phyloP scores from a whole-genome alignment of 1,140 invertebrate species.

The Bombus fervidus region DNA sequence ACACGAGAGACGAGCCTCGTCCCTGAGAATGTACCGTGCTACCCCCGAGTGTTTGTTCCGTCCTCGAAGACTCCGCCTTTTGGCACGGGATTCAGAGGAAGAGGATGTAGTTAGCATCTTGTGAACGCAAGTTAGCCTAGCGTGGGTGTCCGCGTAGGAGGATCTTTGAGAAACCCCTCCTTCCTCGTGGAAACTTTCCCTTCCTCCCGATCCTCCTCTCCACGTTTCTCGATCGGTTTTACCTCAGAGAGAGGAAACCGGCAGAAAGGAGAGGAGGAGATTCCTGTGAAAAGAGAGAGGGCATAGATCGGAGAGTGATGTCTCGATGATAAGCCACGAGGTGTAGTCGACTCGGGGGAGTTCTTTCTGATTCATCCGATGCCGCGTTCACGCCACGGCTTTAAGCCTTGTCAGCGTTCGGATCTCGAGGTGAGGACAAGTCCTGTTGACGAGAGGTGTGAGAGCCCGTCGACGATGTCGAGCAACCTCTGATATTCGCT shows the following conservation, averaged over 20 bases:
- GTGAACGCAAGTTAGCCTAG: slow-evolving; percentile 30
- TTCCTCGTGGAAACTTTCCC: slow-evolving; percentile 41
- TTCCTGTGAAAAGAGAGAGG: slow-evolving; percentile 38
- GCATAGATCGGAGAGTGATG: slow-evolving; percentile 72
- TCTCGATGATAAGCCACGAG: slow-evolving; percentile 76
- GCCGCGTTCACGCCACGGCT: slow-evolving; percentile 39
- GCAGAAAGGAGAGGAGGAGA: slow-evolving; percentile 45
- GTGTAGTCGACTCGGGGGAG: slow-evolving; percentile 69
- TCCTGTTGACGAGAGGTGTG: slow-evolving; percentile 68
- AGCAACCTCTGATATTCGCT: slow-evolving; percentile 58
- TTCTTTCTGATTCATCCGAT: slow-evolving; percentile 68
- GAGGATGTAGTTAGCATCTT: slow-evolving; percentile 51
- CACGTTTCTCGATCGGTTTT: slow-evolving; percentile 22
- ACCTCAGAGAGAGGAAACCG: slow-evolving; percentile 25
- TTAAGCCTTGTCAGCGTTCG: slow-evolving; percentile 66
- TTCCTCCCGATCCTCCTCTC: slow-evolving; percentile 46
- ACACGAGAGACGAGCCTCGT: slow-evolving; percentile 15
- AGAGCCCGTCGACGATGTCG: slow-evolving; percentile 62
- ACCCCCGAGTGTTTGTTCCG: slow-evolving; percentile 40
- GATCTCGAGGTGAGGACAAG: slow-evolving; percentile 71
- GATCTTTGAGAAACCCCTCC: slow-evolving; percentile 72
- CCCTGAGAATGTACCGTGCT: slow-evolving; percentile 45
- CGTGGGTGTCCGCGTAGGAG: slow-evolving; percentile 76
- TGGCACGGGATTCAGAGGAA: slow-evolving; percentile 45
- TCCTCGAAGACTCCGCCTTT: slow-evolving; percentile 55